These are phyloP conservation scores for Panagrolaimus sp. DNA, from an alignment of 1,140 invertebrate genomes.

Conservation along the genomic window DNA sequence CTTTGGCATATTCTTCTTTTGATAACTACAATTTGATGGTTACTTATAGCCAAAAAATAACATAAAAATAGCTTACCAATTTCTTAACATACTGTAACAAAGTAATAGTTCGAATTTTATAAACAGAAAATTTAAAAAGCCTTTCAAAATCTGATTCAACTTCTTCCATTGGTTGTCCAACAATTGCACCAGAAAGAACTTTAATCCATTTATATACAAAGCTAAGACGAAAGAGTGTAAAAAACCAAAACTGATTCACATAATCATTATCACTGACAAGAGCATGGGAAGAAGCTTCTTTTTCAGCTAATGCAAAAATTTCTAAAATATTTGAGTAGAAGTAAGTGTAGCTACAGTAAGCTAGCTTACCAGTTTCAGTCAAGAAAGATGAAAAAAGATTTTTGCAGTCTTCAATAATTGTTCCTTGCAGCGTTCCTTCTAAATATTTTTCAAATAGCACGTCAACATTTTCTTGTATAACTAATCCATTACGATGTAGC, in stretches of 20 bases:
- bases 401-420: background rate
- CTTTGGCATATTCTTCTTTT: background rate
- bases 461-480: background rate
- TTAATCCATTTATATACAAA: conserved; percentile 11
- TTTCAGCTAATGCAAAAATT: background rate
- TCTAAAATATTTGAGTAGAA: too few species aligned
- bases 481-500: background rate
- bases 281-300: background rate
- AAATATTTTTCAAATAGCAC: background rate
- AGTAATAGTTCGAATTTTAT: background rate
- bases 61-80: too few species aligned
- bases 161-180: conserved; percentile 5
- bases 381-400: background rate
- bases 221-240: background rate
- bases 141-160: background rate
- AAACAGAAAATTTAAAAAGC: background rate
- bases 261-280: background rate
- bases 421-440: background rate
- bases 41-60: too few species aligned
- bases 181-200: background rate
- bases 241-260: conserved; percentile 10
- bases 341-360: too few species aligned
- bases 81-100: conserved; percentile 11
- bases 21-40: background rate
- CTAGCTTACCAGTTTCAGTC: background rate